phyloP scores from a whole-genome alignment of 2,113 vertebrate genomes.

The Stegostoma tigrinum region DNA sequence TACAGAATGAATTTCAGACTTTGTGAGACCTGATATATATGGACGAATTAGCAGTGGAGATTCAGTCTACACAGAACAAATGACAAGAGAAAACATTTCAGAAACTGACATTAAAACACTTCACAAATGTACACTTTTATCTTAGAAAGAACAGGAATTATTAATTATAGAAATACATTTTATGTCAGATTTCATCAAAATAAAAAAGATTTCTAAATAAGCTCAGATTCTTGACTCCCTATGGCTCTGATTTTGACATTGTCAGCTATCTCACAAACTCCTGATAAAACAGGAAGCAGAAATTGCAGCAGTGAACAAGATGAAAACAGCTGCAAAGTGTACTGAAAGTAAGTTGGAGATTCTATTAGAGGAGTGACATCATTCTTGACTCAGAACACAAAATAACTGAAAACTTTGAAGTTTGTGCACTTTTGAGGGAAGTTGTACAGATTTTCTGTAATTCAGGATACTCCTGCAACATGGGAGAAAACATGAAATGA shows the following conservation, averaged over 20 bases:
- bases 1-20: conserved; percentile 75
- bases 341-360: neutral
- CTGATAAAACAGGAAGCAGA: neutral
- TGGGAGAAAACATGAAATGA: neutral
- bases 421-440: neutral
- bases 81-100: neutral
- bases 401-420: neutral
- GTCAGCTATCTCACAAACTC: neutral
- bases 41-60: conserved; percentile 68
- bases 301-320: neutral
- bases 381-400: neutral
- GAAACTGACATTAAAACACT: neutral
- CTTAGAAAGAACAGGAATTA: neutral
- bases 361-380: neutral
- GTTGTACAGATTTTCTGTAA: neutral
- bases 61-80: conserved; percentile 56
- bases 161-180: neutral
- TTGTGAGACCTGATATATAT: conserved; percentile 61
- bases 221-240: neutral
- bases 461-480: neutral
- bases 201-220: neutral
- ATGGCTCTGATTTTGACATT: neutral
- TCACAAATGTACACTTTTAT: neutral
- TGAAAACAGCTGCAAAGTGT: neutral
- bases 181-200: no score